Percentiles rank a stretch among this genome's conserved stretches.
These are phyloP conservation scores for Calosoma granatense DNA, from an alignment of 1,140 invertebrate genomes.

Conservation along the genomic window DNA sequence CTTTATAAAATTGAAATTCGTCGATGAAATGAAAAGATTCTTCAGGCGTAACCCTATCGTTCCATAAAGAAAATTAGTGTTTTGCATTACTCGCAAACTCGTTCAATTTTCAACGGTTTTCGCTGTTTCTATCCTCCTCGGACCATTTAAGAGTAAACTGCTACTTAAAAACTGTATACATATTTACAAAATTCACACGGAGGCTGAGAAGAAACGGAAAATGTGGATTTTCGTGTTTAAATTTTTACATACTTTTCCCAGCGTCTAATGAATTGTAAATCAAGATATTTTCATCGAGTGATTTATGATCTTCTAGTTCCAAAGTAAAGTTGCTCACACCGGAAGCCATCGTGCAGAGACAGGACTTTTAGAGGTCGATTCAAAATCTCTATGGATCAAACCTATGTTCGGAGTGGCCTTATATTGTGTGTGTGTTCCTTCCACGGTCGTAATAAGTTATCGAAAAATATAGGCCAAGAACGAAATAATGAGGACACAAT, in stretches of 20 bases:
- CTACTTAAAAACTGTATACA: background rate
- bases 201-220: background rate
- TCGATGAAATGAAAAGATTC: background rate
- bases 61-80: constrained; percentile 3
- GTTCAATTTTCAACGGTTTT: background rate
- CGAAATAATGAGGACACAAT: too few relatives aligned
- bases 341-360: too few relatives aligned
- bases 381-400: too few relatives aligned
- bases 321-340: too few relatives aligned
- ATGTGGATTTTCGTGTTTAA: background rate
- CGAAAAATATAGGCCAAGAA: too few relatives aligned
- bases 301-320: too few relatives aligned
- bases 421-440: too few relatives aligned
- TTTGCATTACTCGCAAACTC: background rate
- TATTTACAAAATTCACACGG: too few relatives aligned
- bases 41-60: background rate
- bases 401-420: too few relatives aligned
- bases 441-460: too few relatives aligned
- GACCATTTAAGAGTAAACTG: too few relatives aligned
- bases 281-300: background rate
- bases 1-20: background rate
- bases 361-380: too few relatives aligned
- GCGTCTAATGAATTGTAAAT: constrained; percentile 1
- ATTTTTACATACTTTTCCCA: background rate
- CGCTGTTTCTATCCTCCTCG: background rate